These are phyloP conservation scores for Platysteira castanea DNA, from an alignment of 2,113 vertebrate species.

Conservation along the genomic window DNA sequence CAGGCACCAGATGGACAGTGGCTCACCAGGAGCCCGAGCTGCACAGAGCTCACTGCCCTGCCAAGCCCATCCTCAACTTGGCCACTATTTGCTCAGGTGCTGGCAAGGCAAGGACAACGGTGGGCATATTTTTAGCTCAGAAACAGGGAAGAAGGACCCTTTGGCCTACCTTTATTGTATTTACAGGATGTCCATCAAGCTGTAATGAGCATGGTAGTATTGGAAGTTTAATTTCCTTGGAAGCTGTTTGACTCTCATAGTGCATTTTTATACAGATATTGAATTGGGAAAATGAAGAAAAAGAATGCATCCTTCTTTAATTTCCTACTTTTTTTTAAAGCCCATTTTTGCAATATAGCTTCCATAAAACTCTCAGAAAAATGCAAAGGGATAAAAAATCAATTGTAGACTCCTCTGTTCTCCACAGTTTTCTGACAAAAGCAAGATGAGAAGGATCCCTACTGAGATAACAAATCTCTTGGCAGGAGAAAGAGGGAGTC, in stretches of 20 bases:
- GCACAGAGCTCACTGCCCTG: neutral
- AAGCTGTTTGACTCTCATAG: neutral
- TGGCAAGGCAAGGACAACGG: fast-evolving
- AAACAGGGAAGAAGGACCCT: neutral
- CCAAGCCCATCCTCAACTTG: neutral
- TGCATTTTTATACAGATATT: neutral
- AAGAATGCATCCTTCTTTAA: neutral
- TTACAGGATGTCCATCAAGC: neutral
- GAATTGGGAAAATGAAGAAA: neutral
- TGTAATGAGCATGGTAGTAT: neutral
- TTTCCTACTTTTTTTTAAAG: neutral
- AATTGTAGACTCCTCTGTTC: neutral
- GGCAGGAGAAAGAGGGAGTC: neutral
- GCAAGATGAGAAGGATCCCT: neutral
- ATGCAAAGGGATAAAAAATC: neutral
- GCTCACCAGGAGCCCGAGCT: neutral
- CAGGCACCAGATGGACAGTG: neutral
- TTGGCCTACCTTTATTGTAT: neutral
- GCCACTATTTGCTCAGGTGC: neutral
- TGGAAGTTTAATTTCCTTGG: neutral
- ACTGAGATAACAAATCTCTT: neutral
- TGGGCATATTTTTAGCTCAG: neutral
- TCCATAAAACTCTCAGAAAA: neutral
- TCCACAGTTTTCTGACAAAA: neutral
- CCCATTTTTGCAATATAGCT: neutral